These are phyloP conservation scores for Catamblyrhynchus diadema DNA, from an alignment of 2,797 vertebrate genomes.

Conservation along the genomic window DNA sequence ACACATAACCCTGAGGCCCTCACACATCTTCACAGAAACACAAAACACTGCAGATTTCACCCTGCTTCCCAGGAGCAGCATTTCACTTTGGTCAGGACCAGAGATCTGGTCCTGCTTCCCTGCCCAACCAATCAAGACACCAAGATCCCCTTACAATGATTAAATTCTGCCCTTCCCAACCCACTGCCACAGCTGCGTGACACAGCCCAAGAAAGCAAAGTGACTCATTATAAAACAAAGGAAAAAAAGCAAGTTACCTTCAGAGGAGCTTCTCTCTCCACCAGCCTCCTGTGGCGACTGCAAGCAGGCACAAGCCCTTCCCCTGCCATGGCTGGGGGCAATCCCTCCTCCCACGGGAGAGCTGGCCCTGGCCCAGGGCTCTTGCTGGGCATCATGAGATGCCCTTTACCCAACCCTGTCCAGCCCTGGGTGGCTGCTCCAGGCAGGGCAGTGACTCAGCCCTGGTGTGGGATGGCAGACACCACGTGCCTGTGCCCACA, in stretches of 20 bases:
- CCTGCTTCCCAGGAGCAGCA: not conserved
- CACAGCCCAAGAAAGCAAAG: not conserved
- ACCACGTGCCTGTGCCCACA: not conserved
- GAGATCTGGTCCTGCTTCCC: not conserved
- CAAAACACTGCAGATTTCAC: not conserved
- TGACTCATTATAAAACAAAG: not conserved
- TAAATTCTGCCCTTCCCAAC: not conserved
- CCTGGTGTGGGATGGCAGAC: not conserved
- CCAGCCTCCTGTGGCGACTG: not conserved
- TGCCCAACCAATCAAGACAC: not conserved
- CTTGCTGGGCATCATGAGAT: not conserved
- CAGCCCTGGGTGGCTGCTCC: not conserved
- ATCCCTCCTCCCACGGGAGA: not conserved
- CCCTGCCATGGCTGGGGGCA: not conserved
- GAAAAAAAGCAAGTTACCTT: not conserved
- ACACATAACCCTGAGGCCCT: not conserved
- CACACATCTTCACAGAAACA: accelerated
- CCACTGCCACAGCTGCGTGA: accelerated
- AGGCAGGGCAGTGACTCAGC: not conserved
- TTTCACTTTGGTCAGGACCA: not conserved
- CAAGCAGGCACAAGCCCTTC: not conserved
- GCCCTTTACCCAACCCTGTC: not conserved
- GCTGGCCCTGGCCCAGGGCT: not conserved
- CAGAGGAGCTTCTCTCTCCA: not conserved
- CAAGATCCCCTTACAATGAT: accelerated